A percentile compares a stretch with the other conserved stretches of the same genome.
Conservation (phyloP, 2,113 vertebrate species). For the Crotalus tigris region DNA sequence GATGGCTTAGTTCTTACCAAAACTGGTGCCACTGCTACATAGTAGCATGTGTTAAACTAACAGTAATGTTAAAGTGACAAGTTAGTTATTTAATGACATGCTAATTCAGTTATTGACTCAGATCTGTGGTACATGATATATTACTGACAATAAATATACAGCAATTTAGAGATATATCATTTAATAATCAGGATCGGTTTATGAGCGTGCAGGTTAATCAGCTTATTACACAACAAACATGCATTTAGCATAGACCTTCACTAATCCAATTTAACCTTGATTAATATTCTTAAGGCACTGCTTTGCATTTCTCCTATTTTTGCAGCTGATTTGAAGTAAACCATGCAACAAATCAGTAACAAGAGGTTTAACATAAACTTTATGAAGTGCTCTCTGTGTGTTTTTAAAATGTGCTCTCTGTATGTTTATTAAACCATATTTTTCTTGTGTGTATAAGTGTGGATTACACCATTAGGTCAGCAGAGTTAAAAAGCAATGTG, state of each 20-base stretch:
- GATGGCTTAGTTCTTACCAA: background rate
- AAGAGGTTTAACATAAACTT: constrained; percentile 1
- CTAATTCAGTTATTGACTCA: background rate
- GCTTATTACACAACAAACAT: background rate
- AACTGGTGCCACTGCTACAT: background rate
- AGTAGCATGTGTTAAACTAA: background rate
- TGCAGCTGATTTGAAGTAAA: constrained; percentile 17
- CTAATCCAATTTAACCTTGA: constrained; percentile 21
- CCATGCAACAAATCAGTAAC: constrained; percentile 19
- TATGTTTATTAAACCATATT: background rate
- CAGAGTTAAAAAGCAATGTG: background rate
- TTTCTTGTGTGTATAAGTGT: background rate
- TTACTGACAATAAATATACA: background rate
- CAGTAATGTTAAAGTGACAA: background rate
- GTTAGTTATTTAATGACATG: background rate
- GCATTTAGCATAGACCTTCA: constrained; percentile 15
- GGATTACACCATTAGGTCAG: no score
- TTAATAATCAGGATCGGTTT: background rate
- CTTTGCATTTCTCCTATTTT: constrained; percentile 39
- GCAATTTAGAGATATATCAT: background rate
- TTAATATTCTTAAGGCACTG: constrained; percentile 27
- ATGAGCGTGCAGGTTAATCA: background rate
- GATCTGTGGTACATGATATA: background rate
- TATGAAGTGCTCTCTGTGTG: background rate
- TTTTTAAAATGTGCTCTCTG: background rate